Percentiles rank a stretch among this genome's conserved stretches.
phyloP scores from a whole-genome alignment of 2,888 invertebrate species.

The Oegoconia quadripuncta region DNA sequence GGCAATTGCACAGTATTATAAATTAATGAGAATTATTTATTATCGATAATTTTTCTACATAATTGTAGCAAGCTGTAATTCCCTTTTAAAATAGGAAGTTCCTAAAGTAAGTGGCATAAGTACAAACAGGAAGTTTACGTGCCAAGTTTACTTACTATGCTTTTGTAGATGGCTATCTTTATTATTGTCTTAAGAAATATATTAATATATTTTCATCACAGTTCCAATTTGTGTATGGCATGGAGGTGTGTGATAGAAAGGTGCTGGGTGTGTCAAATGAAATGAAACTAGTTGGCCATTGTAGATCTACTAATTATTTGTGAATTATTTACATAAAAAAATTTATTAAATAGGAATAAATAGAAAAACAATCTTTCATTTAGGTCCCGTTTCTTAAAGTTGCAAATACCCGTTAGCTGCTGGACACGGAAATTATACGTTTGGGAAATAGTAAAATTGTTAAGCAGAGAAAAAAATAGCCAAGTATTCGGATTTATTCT shows the following conservation, averaged over 20 bases:
- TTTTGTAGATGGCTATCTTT: slow-evolving; percentile 2
- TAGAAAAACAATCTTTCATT: too few relatives aligned
- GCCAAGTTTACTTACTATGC: slow-evolving; percentile 9
- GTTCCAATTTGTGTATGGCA: neutral
- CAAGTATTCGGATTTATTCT: neutral
- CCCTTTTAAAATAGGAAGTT: slow-evolving; percentile 1
- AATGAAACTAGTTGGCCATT: too few relatives aligned
- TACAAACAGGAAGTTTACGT: slow-evolving; percentile 14
- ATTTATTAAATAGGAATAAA: slow-evolving; percentile 9
- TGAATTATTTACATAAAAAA: slow-evolving; percentile 10
- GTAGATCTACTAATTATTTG: slow-evolving; percentile 10
- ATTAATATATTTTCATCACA: slow-evolving; percentile 6
- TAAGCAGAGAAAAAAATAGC: too few relatives aligned
- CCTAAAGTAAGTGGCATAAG: slow-evolving; percentile 10
- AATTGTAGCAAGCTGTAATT: neutral
- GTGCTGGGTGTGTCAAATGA: slow-evolving; percentile 10
- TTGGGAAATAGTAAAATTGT: too few relatives aligned
- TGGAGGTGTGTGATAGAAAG: slow-evolving; percentile 4
- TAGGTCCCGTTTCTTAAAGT: too few relatives aligned
- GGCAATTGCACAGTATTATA: neutral
- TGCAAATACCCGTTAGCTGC: too few relatives aligned
- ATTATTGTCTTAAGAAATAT: slow-evolving; percentile 4
- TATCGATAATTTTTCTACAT: too few relatives aligned
- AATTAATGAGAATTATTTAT: too few relatives aligned
- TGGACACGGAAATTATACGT: too few relatives aligned